These are phyloP conservation scores for Eubasilissa splendida DNA, from an alignment of 2,888 invertebrate species.

Conservation along the genomic window DNA sequence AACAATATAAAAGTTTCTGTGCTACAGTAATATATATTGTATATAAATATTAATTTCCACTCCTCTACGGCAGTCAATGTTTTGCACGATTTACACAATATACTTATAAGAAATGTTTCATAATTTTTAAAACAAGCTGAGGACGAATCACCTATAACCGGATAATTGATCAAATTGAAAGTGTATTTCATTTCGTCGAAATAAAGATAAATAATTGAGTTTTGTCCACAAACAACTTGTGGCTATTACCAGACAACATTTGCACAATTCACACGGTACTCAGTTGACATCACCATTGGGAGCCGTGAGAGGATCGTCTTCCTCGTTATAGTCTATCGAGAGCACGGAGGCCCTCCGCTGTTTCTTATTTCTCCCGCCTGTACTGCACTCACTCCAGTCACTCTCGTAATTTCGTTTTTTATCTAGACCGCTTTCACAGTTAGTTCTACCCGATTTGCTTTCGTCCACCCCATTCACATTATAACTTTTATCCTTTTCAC, in stretches of 20 bases:
- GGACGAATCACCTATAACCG: conserved; percentile 41
- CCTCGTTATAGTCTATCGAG: conserved; percentile 83
- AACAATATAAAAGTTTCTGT: conserved; percentile 25
- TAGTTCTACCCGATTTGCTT: conserved; percentile 56
- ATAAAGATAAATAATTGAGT: not conserved
- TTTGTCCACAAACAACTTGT: not conserved
- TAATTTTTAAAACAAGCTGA: conserved; percentile 31
- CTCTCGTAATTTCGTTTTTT: conserved; percentile 55
- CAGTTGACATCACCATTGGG: conserved; percentile 79
- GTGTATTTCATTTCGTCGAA: conserved; percentile 7
- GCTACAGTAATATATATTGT: conserved; percentile 29
- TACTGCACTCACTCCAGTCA: conserved; percentile 66
- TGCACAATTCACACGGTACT: not conserved
- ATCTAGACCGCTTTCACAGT: conserved; percentile 55
- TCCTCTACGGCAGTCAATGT: conserved; percentile 24
- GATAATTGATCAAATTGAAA: conserved; percentile 20
- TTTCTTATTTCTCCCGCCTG: conserved; percentile 70
- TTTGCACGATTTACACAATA: conserved; percentile 33
- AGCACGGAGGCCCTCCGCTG: conserved; percentile 81
- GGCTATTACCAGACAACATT: not conserved
- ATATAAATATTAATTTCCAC: conserved; percentile 34
- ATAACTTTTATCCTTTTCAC: conserved; percentile 49
- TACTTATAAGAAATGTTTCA: conserved; percentile 26
- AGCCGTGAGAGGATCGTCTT: conserved; percentile 80
- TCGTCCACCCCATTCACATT: conserved; percentile 53